phyloP scores from a whole-genome alignment of 2,888 invertebrate species.

The Ctenicera cuprea region DNA sequence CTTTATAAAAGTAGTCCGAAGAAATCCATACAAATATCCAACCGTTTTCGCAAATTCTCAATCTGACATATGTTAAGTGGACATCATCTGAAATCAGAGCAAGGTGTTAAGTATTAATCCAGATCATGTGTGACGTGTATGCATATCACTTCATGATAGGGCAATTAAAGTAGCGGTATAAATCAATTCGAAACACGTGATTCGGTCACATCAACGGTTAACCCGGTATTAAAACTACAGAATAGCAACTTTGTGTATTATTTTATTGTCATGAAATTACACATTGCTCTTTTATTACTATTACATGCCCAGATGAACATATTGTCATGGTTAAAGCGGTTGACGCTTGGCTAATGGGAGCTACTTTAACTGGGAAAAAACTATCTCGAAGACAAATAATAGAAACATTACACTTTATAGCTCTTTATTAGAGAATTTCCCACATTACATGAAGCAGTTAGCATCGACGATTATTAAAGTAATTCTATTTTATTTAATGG shows the following conservation, averaged over 20 bases:
- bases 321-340: neutral
- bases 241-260: neutral
- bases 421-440: slow-evolving; percentile 4
- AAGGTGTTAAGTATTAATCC: neutral
- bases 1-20: no score
- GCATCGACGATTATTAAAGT: slow-evolving; percentile 12
- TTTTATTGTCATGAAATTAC: neutral
- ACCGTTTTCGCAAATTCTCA: neutral
- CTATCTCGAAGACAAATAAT: slow-evolving; percentile 8
- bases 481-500: slow-evolving; percentile 21
- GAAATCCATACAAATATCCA: neutral
- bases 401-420: slow-evolving; percentile 13
- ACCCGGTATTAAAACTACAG: neutral
- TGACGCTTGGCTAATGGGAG: neutral
- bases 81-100: neutral
- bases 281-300: neutral
- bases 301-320: neutral
- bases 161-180: slow-evolving; percentile 7
- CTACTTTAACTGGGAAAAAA: neutral
- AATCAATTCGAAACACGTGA: neutral
- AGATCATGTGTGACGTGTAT: neutral
- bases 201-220: slow-evolving; percentile 13
- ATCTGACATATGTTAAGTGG: neutral
- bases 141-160: neutral
- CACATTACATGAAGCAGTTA: slow-evolving; percentile 16